Conservation (phyloP, 2,797 vertebrate genomes). For the Phoxinus dragarum region DNA sequence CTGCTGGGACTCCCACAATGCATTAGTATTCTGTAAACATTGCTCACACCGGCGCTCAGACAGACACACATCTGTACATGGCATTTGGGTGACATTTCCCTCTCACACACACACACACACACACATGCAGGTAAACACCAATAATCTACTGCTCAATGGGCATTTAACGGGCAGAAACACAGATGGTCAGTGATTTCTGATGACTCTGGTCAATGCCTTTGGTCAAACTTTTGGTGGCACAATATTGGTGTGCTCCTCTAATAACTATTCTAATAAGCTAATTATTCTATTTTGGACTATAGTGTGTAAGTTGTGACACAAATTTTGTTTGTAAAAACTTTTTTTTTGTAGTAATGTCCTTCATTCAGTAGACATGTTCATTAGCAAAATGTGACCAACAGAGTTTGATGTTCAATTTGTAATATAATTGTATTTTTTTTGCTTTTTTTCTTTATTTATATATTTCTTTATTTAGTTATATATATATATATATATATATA, state of each 20-base stretch:
- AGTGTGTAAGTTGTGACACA: neutral
- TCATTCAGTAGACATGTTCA: neutral
- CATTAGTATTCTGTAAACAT: constrained; percentile 43
- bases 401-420: neutral
- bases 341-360: neutral
- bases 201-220: neutral
- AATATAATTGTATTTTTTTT: neutral
- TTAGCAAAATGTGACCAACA: neutral
- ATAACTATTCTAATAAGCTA: neutral
- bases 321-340: neutral
- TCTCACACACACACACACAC: neutral
- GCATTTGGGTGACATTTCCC: constrained; percentile 63
- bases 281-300: neutral
- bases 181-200: neutral
- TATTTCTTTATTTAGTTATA: no score
- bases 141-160: neutral
- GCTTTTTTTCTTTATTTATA: no score
- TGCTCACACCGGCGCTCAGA: neutral
- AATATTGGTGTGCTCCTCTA: neutral
- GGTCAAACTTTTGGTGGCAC: neutral
- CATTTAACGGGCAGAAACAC: neutral
- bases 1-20: constrained; percentile 36
- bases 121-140: neutral
- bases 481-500: no score
- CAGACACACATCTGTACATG: constrained; percentile 51